A percentile compares a stretch with the other conserved stretches of the same genome.
These are phyloP conservation scores for Drosophila takahashii DNA, from an alignment of 1,140 invertebrate genomes.

Conservation along the genomic window DNA sequence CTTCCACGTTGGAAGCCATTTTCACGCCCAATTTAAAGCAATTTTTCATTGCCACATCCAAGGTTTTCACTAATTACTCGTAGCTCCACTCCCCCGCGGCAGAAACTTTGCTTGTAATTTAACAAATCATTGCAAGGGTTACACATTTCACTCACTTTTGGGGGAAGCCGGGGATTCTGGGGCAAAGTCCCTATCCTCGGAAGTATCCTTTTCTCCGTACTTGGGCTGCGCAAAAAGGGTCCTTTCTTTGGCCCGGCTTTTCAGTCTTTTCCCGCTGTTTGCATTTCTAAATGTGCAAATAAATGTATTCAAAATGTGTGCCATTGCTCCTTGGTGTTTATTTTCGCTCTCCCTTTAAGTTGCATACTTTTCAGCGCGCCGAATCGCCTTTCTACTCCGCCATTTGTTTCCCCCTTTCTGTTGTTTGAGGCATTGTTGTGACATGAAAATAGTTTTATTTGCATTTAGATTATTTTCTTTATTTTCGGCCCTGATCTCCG, in stretches of 20 bases:
- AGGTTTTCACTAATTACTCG: conserved; percentile 73
- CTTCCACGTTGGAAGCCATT: conserved; percentile 40
- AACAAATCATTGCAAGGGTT: conserved; percentile 62
- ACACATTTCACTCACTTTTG: conserved; percentile 55
- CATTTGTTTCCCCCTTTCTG: conserved; percentile 7
- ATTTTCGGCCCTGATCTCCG: conserved; percentile 32
- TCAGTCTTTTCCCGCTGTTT: conserved; percentile 56
- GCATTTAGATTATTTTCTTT: conserved; percentile 75
- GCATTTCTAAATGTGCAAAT: conserved; percentile 69
- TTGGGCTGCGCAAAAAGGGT: conserved; percentile 35
- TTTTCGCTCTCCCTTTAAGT: conserved; percentile 20
- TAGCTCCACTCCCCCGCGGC: conserved; percentile 11
- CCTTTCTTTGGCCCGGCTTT: conserved; percentile 19
- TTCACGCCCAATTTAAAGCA: conserved; percentile 71
- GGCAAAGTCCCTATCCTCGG: conserved; percentile 24
- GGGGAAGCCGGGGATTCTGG: conserved; percentile 9
- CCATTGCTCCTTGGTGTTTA: conserved; percentile 41
- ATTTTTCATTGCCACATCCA: conserved; percentile 72
- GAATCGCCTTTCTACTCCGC: conserved; percentile 39
- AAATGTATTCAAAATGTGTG: conserved; percentile 62
- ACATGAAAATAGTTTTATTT: conserved; percentile 72
- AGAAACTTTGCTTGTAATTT: conserved; percentile 72
- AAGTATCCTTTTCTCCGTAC: conserved; percentile 46
- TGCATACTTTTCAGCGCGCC: conserved; percentile 28
- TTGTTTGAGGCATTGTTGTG: conserved; percentile 54